Conservation (phyloP, 2,888 invertebrate species). For the Bugulina stolonifera region DNA sequence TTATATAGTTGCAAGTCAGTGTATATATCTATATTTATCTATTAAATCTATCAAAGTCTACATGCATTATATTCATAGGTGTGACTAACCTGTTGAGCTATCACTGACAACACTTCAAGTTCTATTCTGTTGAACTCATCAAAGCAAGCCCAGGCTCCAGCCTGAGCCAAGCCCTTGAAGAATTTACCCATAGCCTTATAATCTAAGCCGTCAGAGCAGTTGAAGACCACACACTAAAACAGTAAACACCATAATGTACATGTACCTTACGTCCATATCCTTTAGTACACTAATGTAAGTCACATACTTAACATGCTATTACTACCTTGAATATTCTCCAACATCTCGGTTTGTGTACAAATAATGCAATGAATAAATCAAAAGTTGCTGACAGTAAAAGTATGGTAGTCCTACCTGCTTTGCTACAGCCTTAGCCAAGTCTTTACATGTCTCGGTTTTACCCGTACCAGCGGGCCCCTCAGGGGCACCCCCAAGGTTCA, state of each 20-base stretch:
- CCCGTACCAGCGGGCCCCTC: constrained; percentile 53
- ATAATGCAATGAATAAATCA: no score
- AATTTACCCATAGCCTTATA: constrained; percentile 55
- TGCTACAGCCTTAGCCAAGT: constrained; percentile 52
- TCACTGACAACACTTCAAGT: constrained; percentile 52
- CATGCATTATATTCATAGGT: constrained; percentile 18
- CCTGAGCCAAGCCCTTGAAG: constrained; percentile 53
- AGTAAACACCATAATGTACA: no score
- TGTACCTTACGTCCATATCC: no score
- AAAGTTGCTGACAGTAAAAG: no score
- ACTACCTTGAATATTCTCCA: no score
- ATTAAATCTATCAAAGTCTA: no score
- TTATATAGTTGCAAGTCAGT: no score
- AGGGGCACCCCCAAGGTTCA: constrained; percentile 52
- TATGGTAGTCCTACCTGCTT: constrained; percentile 52
- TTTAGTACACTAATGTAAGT: no score
- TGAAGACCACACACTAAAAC: constrained; percentile 52
- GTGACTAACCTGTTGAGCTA: constrained; percentile 41
- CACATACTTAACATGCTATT: no score
- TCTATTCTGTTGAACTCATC: constrained; percentile 54
- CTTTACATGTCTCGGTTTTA: constrained; percentile 53
- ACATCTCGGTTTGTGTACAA: no score
- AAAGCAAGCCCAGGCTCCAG: constrained; percentile 54
- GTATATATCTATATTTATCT: no score
- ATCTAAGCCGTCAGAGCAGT: constrained; percentile 53